Evolutionary conservation across 2,888 invertebrate genomes (phyloP), one percentile per base, ranked within the genome.

Genomic region (Pammene aurita): DNA sequence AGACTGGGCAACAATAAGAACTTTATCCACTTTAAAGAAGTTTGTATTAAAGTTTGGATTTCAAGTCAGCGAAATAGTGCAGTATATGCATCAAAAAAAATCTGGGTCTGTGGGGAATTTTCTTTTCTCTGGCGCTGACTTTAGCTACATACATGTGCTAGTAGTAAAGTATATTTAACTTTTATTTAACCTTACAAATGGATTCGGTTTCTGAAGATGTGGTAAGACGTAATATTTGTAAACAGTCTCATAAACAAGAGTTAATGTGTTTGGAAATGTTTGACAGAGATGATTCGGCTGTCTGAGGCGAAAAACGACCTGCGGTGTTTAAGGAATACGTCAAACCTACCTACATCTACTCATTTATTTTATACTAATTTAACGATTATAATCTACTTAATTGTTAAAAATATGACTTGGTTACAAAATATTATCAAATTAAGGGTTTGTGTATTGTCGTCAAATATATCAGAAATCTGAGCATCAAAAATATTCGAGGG

Each of bases 1-100:
- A 52, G 16, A 11, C 42, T 52, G 50, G 67, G 44, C 62, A 67
- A 63, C 56, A 67, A 67, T 57, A 42, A 57, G 57, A 63, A 63
- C 52, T 64, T 68, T 58, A 67, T 44, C 50, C 57, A 18, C 38
- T 63, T 63, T 26, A 50, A 35, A 18, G 18, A 41, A 67, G 42
- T 67, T 26, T 14, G 55, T 4, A 57, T 14, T 54, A 41, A 44
- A 16, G 10, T 52, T 54, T 1, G 54, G 5, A 54, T 54, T 34
- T 54, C 11, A 34, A 54, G 26, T 54, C 34, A 2, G 54, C 34
- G 13, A 54, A 34, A 13, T 54, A n/a, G 34, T 34, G n/a, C n/a
- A 50, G 18, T 5, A 26, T 13, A 26, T 54, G 13, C n/a, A n/a
- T 34, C 7, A 34, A n/a, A n/a, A 34, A 5, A 54, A 13, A n/a